Evolutionary conservation across 2,888 invertebrate species (phyloP), one percentile per base, ranked within the genome.

Genomic region (Synergus japonicus): DNA sequence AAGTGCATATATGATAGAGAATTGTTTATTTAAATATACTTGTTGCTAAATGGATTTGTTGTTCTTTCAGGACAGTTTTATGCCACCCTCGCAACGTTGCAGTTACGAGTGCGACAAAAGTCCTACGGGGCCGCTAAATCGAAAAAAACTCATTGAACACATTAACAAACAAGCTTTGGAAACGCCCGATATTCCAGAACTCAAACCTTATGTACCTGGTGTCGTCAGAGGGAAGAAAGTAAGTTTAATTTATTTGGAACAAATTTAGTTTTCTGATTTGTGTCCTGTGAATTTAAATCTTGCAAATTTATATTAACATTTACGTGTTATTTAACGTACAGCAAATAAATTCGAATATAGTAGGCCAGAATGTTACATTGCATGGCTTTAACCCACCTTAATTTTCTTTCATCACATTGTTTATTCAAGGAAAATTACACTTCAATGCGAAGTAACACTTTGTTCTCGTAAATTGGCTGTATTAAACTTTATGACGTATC

Each of bases 111-210:
- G 99, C 91, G 96, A 96, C 87, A 99, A 99, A 93, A 95, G 95
- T 89, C 95, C 99, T 22, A 99, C 99, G 37, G 99, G 99, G 65
- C 98, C 99, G 18, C 94, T 98, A 88, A 97, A 98, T 93, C 95
- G 99, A 81, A 98, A 98, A 93, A 97, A 98, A 92, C 94, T 99
- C 78, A 97, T 99, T 90, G 97, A 98, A 91, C 98, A 98, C 93
- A 97, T 99, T 89, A 99, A 99, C 93, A 98, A 98, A 93, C 97
- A 98, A 92, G 99, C 99, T n/a, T 93, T 98, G 87, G 98, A 98
- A 93, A 98, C 99, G 80, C 98, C 99, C 76, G 99, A 99, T 93
- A 95, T 96, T 94, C 99, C 99, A 4, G 99, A 99, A 93, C 93
- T 96, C 81, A 98, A 99, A 92, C 98, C 99, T 12, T 99, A 95